Base-by-base conservation (phyloP, 1,140 invertebrate genomes). In the Zaprionus kolodkinae region DNA sequence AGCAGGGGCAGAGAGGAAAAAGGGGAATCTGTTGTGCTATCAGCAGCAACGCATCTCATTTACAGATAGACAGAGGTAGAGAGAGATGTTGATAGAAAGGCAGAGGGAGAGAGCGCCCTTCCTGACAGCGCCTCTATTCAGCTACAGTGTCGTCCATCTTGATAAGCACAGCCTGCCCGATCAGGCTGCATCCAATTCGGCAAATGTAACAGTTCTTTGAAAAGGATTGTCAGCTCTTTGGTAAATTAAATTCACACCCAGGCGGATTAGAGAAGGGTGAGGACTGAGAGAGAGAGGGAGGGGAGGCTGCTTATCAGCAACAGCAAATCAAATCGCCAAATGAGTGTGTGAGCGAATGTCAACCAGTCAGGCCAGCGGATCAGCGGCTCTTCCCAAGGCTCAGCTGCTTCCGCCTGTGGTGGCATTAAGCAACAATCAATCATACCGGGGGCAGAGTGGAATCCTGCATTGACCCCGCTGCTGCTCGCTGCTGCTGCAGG, bases 211-310 rank as follows among this genome's bases (percentile, higher is more conserved):
- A 67, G 71, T 64, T 70, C 54, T 56, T 61, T 67, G 56, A 74
- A 89, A 90, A 81, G 81, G 87, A 82, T 88, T 89, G 65, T 35
- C 63, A 61, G 81, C 79, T 90, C 87, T 86, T 79, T 89, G 86
- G 73, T 90, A 90, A 90, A 89, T 90, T 89, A 89, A 89, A 89
- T 89, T 89, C 86, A 90, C 87, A 89, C 85, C 80, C 73, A 68
- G n/a, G 52, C 54, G 83, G 83, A 74, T 87, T 87, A 88, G 84
- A 21, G 21, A 21, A 21, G 84, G 83, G 84, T 87, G 81, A 65
- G 52, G 59, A 65, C 25, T 63, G 50, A 15, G 65, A 45, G 56
- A 40, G 45, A n/a, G 15, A 6, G 10, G 12, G 56, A 12, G 45
- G 56, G 15, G 45, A 3, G 62, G 17, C 48, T 69, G 54, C 36